Base-by-base conservation (phyloP, 2,888 invertebrate genomes). In the Pterostichus niger region DNA sequence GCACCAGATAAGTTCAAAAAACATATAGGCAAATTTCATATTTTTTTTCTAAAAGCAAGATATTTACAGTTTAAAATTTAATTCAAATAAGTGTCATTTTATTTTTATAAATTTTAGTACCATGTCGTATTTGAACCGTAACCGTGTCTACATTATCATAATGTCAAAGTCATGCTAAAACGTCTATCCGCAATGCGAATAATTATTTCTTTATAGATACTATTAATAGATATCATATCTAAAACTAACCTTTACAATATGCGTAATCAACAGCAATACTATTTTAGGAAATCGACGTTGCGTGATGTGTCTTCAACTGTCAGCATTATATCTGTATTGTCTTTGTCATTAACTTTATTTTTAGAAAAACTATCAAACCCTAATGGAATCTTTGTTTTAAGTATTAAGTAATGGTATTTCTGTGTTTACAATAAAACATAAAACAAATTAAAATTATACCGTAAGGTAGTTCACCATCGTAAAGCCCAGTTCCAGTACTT, bases 291-390 rank as follows among this genome's bases (percentile, higher is more conserved):
- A 64, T 64, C 64, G 64, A 64, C 13, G 33, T 64, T 64, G 64
- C 64, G 64, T 64, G 64, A 64, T 64, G 35, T 31, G 11, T 35
- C 64, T 64, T 64, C 64, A 64, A 40, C 64, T 64, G 64, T 64
- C 64, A 33, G 40, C 6, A 31, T 35, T 33, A 13, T 59, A 59
- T 59, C 64, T 33, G 33, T 59, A 59, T 24, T 13, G 64, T 35
- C 24, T 31, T 24, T 13, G 64, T 35, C 24, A 59, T 31, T 59
- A 24, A 31, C 13, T 35, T 64, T 64, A 64, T 64, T 64, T 64
- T 35, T 64, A 64, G 64, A 64, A 64, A 64, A 35, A 11, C 64
- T 31, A n/a, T 11, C 64, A 13, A 13, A 13, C 64, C 35, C 35
- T 31, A 64, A 35, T 33, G 31, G n/a, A 35, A 64, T 64, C 35